phyloP scores from a whole-genome alignment of 35 echinoderm and acorn worm genomes.

The Lytechinus variegatus region DNA sequence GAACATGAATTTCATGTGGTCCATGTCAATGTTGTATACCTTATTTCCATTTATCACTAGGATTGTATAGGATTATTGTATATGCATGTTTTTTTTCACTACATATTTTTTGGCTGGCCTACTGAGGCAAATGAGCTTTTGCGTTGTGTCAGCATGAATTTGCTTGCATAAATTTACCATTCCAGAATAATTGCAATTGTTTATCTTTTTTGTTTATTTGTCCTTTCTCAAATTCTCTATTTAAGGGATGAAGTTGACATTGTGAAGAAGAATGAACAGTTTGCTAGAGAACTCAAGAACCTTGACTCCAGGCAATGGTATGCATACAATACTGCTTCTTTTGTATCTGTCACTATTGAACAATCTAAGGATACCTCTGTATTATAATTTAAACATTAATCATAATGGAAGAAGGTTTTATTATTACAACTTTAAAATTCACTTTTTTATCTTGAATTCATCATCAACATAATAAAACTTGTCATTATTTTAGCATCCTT shows the following conservation, averaged over 20 bases:
- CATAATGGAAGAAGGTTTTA: not conserved
- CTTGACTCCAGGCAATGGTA: constrained; percentile 93
- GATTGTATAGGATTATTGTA: no score
- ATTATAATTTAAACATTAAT: not conserved
- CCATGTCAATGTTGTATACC: no score
- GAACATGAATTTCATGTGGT: no score
- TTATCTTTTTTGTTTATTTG: no score
- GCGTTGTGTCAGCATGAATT: no score
- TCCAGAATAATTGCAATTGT: no score
- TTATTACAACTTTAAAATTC: not conserved
- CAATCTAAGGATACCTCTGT: not conserved
- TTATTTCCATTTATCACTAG: no score
- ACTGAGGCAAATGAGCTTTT: no score
- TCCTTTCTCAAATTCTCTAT: not conserved
- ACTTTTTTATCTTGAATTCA: not conserved
- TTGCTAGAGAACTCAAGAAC: constrained; percentile 89
- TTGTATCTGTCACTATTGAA: not conserved
- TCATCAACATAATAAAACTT: not conserved
- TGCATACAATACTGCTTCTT: not conserved
- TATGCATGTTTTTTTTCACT: no score
- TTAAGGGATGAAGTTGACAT: constrained; percentile 78
- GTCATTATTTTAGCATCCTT: not conserved
- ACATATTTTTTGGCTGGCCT: no score
- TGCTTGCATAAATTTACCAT: no score
- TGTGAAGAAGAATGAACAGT: constrained; percentile 98